A percentile compares a stretch with the other conserved stretches of the same genome.
Evolutionary conservation across 1,140 invertebrate species (phyloP).

Genomic region (Trialeurodes vaporariorum): DNA sequence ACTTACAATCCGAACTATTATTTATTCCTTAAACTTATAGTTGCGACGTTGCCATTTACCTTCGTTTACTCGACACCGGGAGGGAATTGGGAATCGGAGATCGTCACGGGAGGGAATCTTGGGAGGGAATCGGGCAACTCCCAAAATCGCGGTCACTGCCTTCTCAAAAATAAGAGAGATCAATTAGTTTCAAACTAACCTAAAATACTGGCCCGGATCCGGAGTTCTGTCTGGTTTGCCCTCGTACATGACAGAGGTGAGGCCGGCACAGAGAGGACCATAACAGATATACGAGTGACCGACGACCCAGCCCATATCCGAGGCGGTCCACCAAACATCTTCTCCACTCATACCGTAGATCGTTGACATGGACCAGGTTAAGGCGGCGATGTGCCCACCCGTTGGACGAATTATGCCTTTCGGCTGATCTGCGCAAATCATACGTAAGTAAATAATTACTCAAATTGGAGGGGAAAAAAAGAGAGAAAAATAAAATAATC

Average conservation of each 20-base stretch:
- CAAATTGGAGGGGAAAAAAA: too few species aligned
- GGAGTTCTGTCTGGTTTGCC: conserved; percentile 90
- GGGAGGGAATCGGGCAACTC: too few species aligned
- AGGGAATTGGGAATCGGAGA: too few species aligned
- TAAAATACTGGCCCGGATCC: conserved; percentile 78
- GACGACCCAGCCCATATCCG: conserved; percentile 86
- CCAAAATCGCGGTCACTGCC: not conserved
- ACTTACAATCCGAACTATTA: too few species aligned
- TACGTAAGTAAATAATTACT: too few species aligned
- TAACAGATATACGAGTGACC: conserved; percentile 92
- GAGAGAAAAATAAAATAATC: too few species aligned
- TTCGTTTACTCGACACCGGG: too few species aligned
- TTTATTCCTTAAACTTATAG: too few species aligned
- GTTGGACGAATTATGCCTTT: conserved; percentile 74
- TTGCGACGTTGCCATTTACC: too few species aligned
- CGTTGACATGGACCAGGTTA: conserved; percentile 71
- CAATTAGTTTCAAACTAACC: conserved; percentile 38
- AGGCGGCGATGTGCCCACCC: conserved; percentile 71
- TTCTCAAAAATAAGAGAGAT: not conserved
- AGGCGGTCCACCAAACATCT: conserved; percentile 85
- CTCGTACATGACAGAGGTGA: conserved; percentile 83
- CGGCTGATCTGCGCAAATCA: conserved; percentile 49
- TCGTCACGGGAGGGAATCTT: too few species aligned
- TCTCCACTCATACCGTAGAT: conserved; percentile 70
- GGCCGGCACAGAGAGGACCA: conserved; percentile 66